Evolutionary conservation across 1,140 invertebrate genomes (phyloP).

Genomic region (Popillia japonica): DNA sequence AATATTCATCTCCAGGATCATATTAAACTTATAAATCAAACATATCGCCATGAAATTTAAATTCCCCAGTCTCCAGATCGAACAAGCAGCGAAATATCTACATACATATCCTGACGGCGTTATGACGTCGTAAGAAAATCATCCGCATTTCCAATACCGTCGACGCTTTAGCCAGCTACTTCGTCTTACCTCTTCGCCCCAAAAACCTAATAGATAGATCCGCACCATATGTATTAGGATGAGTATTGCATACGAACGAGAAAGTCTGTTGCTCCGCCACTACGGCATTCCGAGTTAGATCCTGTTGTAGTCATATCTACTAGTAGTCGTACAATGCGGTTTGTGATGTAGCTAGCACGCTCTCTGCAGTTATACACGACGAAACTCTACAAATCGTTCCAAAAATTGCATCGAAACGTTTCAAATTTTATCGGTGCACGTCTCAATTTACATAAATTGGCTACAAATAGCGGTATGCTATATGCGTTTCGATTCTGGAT

Average conservation of each 20-base stretch:
- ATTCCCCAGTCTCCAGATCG: background rate
- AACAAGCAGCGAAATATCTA: background rate
- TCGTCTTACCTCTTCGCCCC: background rate
- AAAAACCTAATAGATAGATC: background rate
- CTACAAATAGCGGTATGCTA: background rate
- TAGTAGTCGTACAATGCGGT: background rate
- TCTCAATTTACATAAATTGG: constrained; percentile 15
- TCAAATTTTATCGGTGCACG: background rate
- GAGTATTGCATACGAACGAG: background rate
- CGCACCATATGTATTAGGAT: background rate
- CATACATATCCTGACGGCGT: constrained; percentile 7
- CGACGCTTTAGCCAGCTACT: background rate
- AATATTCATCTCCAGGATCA: background rate
- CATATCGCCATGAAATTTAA: no score
- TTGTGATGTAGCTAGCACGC: background rate
- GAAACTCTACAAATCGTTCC: background rate
- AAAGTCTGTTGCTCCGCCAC: constrained; percentile 1
- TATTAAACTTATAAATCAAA: background rate
- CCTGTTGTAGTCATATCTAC: background rate
- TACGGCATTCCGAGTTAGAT: background rate
- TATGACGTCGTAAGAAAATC: constrained; percentile 14
- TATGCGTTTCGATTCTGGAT: background rate
- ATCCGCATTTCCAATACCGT: constrained; percentile 9
- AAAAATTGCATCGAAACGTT: background rate
- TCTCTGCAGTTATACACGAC: background rate